A percentile compares a stretch with the other conserved stretches of the same genome.
phyloP scores from a whole-genome alignment of 2,113 vertebrate genomes.

The Oncorhynchus tshawytscha region DNA sequence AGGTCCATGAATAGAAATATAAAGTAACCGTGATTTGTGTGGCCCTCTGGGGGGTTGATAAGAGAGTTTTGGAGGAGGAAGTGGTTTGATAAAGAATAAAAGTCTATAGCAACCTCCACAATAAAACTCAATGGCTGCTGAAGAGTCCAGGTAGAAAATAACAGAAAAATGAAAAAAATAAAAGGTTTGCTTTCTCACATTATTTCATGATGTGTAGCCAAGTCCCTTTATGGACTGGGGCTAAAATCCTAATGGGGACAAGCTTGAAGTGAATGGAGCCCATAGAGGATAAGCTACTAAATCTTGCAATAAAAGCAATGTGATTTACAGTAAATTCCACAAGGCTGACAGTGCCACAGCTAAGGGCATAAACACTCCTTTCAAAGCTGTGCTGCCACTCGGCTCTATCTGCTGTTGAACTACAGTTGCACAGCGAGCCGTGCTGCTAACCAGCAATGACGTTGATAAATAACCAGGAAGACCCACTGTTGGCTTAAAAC shows the following conservation, averaged over 20 bases:
- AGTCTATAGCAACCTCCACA: constrained; percentile 82
- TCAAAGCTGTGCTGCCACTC: constrained; percentile 90
- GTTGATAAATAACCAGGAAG: constrained; percentile 99
- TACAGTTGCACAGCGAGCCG: constrained; percentile 92
- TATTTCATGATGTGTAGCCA: constrained; percentile 97
- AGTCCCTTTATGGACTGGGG: constrained; percentile 92
- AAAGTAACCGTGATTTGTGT: constrained; percentile 57
- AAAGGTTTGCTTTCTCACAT: constrained; percentile 90
- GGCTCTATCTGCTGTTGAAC: constrained; percentile 93
- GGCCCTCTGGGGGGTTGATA: constrained; percentile 84
- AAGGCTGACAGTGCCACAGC: constrained; percentile 98
- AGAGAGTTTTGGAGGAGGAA: constrained; percentile 57
- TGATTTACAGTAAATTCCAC: constrained; percentile 99
- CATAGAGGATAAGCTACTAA: constrained; percentile 99
- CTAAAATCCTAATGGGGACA: constrained; percentile 99
- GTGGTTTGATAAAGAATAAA: constrained; percentile 77
- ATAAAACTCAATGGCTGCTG: constrained; percentile 86
- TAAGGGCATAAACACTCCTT: constrained; percentile 99
- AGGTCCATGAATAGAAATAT: constrained; percentile 12
- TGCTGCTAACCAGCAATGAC: constrained; percentile 95
- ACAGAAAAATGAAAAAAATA: constrained; percentile 85
- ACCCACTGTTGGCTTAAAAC: constrained; percentile 99
- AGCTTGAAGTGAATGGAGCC: constrained; percentile 99
- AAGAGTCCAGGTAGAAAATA: constrained; percentile 58
- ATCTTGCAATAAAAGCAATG: constrained; percentile 99